Evolutionary conservation across 2,797 vertebrate genomes (phyloP), one percentile per base, ranked within the genome.

Genomic region (Garrulus glandarius): DNA sequence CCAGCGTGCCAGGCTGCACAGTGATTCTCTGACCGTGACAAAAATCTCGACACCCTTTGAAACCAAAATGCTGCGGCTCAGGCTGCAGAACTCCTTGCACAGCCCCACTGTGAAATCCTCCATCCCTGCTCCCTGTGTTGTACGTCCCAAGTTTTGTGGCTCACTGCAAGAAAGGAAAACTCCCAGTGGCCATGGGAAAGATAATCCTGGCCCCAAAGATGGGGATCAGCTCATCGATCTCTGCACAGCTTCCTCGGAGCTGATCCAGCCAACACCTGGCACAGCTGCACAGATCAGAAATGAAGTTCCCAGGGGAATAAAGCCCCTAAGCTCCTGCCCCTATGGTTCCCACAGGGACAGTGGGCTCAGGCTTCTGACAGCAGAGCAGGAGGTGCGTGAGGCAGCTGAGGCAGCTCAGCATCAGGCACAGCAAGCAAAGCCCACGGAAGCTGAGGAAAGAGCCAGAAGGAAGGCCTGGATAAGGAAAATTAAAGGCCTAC

Each of bases 321-420:
- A 46, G 18, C 30, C 84, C 34, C 19, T 11, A 21, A 44, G 43
- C 43, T n/a, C 32, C n/a, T 71, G 52, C 32, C 29, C 32, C 0
- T 2, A 7, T 1, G 5, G 29, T 2, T 95, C 97, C 63, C 69
- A 60, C 49, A 50, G 97, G 53, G 95, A 95, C 29, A 57, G 87
- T 1, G 89, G 83, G 24, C 96, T 98, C 94, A 89, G 91, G 93
- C 96, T 98, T 60, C 94, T 97, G 87, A 98, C 98, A 0, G 92
- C 97, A 98, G 84, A 79, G 64, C 79, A 97, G 80, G 96, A 97
- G 77, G 95, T 75, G 5, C 36, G 49, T 0, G 55, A 93, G 57
- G 92, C 96, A 56, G 87, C 94, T 29, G 92, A 92, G 50, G 69
- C 79, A 65, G 93, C 82, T n/a, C 94, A 93, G 61, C 88, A 80